These are phyloP conservation scores for Napeogenes sylphis DNA, from an alignment of 2,888 invertebrate species.

Conservation along the genomic window DNA sequence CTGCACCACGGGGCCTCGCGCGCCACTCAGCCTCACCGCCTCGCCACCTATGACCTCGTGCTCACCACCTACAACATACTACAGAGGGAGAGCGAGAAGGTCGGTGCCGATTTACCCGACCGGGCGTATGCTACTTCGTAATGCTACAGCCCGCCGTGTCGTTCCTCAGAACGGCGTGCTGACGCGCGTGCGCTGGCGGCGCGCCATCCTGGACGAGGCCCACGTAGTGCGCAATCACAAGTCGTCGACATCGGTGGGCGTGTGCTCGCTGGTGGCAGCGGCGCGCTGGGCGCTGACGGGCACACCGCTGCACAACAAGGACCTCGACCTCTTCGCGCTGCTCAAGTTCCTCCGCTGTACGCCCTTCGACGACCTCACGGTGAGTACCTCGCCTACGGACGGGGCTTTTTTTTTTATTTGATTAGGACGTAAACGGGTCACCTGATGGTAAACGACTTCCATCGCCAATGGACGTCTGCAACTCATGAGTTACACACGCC, in stretches of 20 bases:
- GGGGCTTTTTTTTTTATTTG: no score
- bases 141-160: no score
- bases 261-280: conserved; percentile 78
- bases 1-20: conserved; percentile 91
- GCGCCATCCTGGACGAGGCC: conserved; percentile 95
- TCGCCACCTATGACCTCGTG: conserved; percentile 88
- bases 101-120: conserved; percentile 30
- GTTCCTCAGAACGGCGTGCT: conserved; percentile 73
- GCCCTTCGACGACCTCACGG: conserved; percentile 91
- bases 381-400: conserved; percentile 43
- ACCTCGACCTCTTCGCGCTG: conserved; percentile 87
- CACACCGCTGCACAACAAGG: conserved; percentile 96
- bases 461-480: no score
- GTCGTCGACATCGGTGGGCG: conserved; percentile 83
- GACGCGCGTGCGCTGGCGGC: conserved; percentile 86
- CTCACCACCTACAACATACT: conserved; percentile 92
- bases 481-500: no score
- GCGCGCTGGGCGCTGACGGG: conserved; percentile 89
- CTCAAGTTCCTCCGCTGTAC: conserved; percentile 89
- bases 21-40: conserved; percentile 77
- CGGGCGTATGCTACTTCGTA: no score
- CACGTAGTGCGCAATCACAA: conserved; percentile 94
- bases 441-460: no score
- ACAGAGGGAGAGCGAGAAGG: conserved; percentile 78
- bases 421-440: no score